Evolutionary conservation across 2,888 invertebrate species (phyloP), one percentile per base, ranked within the genome.

Genomic region (Mythimna albipuncta): DNA sequence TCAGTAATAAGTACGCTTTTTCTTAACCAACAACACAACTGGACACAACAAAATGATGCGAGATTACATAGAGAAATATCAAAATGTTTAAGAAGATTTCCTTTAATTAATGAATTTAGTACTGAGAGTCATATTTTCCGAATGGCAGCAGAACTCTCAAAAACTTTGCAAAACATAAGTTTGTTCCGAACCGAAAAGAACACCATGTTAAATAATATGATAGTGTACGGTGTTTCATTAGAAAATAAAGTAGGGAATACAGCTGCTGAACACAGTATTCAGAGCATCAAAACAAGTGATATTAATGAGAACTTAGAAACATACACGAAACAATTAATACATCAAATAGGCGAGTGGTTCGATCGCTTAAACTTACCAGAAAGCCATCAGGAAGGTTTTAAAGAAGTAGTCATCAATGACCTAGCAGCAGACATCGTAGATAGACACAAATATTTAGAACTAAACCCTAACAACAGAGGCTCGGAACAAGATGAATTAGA

Each of bases 351-450:
- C 3, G 87, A 90, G 63, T 95, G 95, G 95, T 78, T 94, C 26
- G 77, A 81, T 0, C 79, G 73, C 32, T 81, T 93, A 44, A 74
- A 87, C 21, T 73, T 89, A 32, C 85, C 89, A 19, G 72, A 82
- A 47, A 61, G 74, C 3, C 38, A 81, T 26, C 84, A 69, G 13
- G 57, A 89, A 32, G 82, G 73, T 1, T 88, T 88, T 19, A 89
- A 87, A 75, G 80, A 89, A 81, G 83, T 85, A 26, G 85, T 90
- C 0, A 85, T 93, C 3, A 86, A 89, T 44, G 91, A 94, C 77
- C 84, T 95, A 71, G 93, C 93, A n/a, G 85, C 79, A 26, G 94
- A 95, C 68, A 93, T 95, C 54, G 81, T 93, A 1, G 92, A 95
- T 64, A 91, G 94, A 77, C 87, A 89, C 7, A 93, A 91, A 75